Evolutionary conservation across 2,888 invertebrate species (phyloP).

Genomic region (Agrochola circellaris): DNA sequence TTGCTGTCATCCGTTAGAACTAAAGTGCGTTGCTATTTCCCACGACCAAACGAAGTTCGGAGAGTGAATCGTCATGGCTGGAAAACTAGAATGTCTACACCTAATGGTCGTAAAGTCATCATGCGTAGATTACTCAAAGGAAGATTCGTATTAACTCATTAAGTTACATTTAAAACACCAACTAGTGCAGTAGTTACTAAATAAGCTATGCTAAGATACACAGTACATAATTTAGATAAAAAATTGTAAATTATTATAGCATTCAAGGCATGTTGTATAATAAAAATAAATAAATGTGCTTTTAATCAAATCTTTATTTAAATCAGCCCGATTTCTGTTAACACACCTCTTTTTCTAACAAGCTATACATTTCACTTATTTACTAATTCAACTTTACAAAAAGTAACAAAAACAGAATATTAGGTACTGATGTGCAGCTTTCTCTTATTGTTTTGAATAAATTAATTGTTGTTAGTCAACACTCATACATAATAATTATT

Average conservation of each 20-base stretch:
- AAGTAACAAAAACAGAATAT: slow-evolving; percentile 68
- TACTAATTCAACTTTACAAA: slow-evolving; percentile 72
- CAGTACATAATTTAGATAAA: not conserved
- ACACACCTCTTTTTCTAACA: slow-evolving; percentile 65
- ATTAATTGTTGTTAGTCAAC: slow-evolving; percentile 20
- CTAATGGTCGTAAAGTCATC: slow-evolving; percentile 92
- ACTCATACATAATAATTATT: not conserved
- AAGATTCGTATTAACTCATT: slow-evolving; percentile 93
- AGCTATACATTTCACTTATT: slow-evolving; percentile 75
- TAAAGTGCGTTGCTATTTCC: slow-evolving; percentile 93
- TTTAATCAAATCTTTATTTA: slow-evolving; percentile 70
- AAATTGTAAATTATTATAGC: not conserved
- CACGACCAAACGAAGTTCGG: slow-evolving; percentile 93
- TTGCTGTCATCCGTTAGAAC: slow-evolving; percentile 81
- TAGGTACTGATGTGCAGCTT: slow-evolving; percentile 22
- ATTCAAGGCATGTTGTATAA: slow-evolving; percentile 2
- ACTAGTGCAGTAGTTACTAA: slow-evolving; percentile 15
- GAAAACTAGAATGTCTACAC: slow-evolving; percentile 92
- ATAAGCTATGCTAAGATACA: slow-evolving; percentile 20
- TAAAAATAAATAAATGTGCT: slow-evolving; percentile 52
- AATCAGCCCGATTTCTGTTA: slow-evolving; percentile 70
- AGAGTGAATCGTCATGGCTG: slow-evolving; percentile 94
- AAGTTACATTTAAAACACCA: not conserved
- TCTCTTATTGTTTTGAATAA: slow-evolving; percentile 20
- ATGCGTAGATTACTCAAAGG: slow-evolving; percentile 95